These are phyloP conservation scores for Drosophila nigrodunni DNA, from an alignment of 1,140 invertebrate species.

Conservation along the genomic window DNA sequence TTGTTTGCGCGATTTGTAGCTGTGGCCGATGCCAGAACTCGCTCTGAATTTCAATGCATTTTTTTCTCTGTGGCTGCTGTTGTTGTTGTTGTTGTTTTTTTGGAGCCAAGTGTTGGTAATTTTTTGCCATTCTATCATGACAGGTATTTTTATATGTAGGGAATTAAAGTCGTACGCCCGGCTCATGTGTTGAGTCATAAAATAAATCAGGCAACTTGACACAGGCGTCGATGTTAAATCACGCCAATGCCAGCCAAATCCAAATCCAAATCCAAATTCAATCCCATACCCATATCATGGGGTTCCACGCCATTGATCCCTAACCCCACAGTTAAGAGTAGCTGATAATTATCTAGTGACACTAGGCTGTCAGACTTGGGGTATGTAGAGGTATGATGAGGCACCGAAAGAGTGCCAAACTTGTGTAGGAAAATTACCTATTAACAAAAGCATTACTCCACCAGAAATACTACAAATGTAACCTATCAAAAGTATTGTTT, in stretches of 20 bases:
- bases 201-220: conserved; percentile 79
- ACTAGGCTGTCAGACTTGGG: background rate
- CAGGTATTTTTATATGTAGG: conserved; percentile 67
- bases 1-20: conserved; percentile 80
- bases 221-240: conserved; percentile 78
- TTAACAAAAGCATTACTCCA: no score
- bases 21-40: conserved; percentile 67
- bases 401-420: no score
- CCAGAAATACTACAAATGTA: no score
- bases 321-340: background rate
- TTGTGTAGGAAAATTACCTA: no score
- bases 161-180: conserved; percentile 51
- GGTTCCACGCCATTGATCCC: conserved; percentile 28
- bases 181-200: conserved; percentile 74
- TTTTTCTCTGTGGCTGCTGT: conserved; percentile 13
- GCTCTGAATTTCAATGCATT: conserved; percentile 75
- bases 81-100: no score
- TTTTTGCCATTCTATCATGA: conserved; percentile 67
- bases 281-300: conserved; percentile 32
- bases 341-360: conserved; percentile 62
- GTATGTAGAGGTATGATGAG: no score
- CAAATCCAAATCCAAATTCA: no score
- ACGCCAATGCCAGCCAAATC: conserved; percentile 51
- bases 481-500: no score
- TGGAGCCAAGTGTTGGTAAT: conserved; percentile 57